Evolutionary conservation across 1,140 invertebrate species (phyloP).

Genomic region (Drosophila biarmipes): DNA sequence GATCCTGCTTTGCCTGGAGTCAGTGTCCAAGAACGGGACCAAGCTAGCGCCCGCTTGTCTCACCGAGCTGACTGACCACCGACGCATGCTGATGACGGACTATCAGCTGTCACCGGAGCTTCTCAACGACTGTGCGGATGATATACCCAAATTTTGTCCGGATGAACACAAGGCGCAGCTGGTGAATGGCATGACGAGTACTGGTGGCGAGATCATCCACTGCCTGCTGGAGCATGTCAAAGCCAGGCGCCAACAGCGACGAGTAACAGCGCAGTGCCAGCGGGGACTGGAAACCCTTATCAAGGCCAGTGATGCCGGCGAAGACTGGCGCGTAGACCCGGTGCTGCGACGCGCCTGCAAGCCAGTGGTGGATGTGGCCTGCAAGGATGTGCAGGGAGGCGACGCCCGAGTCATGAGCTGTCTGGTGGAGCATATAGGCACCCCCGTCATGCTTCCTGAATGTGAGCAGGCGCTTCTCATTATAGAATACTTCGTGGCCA

Average conservation of each 20-base stretch:
- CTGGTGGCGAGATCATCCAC: constrained; percentile 94
- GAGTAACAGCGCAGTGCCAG: constrained; percentile 89
- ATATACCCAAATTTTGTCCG: constrained; percentile 91
- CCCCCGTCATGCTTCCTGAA: constrained; percentile 92
- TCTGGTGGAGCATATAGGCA: constrained; percentile 95
- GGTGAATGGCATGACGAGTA: constrained; percentile 85
- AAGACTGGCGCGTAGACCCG: constrained; percentile 97
- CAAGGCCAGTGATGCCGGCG: constrained; percentile 92
- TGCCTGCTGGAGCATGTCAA: constrained; percentile 97
- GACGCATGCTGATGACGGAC: constrained; percentile 96
- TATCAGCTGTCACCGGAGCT: constrained; percentile 91
- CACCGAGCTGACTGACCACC: constrained; percentile 94
- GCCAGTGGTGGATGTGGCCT: constrained; percentile 91
- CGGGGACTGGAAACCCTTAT: constrained; percentile 91
- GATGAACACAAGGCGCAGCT: constrained; percentile 87
- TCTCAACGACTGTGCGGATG: constrained; percentile 93
- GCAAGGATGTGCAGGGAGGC: constrained; percentile 88
- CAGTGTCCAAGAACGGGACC: constrained; percentile 91
- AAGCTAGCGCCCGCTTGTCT: constrained; percentile 91
- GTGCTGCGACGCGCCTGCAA: constrained; percentile 94
- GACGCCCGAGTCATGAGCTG: constrained; percentile 95
- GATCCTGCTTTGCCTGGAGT: constrained; percentile 97
- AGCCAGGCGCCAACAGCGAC: constrained; percentile 86
- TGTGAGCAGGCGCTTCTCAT: constrained; percentile 97
- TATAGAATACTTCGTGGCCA: constrained; percentile 98